phyloP scores from a whole-genome alignment of 2,797 vertebrate genomes.

The Hydrophis major region DNA sequence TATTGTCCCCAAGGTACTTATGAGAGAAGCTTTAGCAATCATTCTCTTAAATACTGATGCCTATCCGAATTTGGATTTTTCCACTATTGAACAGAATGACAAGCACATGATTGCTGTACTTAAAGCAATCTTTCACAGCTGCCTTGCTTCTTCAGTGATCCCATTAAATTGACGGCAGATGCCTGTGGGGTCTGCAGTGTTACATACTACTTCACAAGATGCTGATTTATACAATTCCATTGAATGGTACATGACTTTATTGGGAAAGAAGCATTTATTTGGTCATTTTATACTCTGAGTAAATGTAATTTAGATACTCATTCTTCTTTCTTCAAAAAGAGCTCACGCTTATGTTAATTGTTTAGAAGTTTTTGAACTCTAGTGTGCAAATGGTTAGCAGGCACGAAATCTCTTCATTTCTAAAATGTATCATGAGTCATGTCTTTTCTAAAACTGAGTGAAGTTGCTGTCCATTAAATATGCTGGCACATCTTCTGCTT shows the following conservation, averaged over 20 bases:
- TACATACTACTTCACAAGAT: conserved; percentile 66
- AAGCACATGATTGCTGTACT: conserved; percentile 86
- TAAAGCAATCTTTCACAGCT: conserved; percentile 86
- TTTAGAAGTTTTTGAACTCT: conserved; percentile 44
- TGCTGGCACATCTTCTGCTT: conserved; percentile 88
- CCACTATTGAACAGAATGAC: conserved; percentile 82
- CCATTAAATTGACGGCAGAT: conserved; percentile 78
- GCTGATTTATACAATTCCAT: conserved; percentile 65
- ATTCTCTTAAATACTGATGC: conserved; percentile 86
- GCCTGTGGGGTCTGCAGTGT: conserved; percentile 73
- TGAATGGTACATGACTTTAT: conserved; percentile 59
- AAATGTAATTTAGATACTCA: conserved; percentile 50
- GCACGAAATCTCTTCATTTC: conserved; percentile 70
- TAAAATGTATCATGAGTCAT: conserved; percentile 79
- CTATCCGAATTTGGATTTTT: conserved; percentile 78
- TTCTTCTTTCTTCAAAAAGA: conserved; percentile 29
- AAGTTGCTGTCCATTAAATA: conserved; percentile 95
- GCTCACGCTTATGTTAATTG: conserved; percentile 67
- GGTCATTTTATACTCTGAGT: conserved; percentile 51
- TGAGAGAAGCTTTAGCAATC: conserved; percentile 76
- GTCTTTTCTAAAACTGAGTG: conserved; percentile 79
- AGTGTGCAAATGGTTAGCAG: conserved; percentile 42
- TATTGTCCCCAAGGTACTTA: conserved; percentile 74
- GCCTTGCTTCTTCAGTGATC: conserved; percentile 76
- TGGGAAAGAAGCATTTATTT: conserved; percentile 37